Conservation (phyloP, 1,140 invertebrate species). For the Caerostris extrusa region DNA sequence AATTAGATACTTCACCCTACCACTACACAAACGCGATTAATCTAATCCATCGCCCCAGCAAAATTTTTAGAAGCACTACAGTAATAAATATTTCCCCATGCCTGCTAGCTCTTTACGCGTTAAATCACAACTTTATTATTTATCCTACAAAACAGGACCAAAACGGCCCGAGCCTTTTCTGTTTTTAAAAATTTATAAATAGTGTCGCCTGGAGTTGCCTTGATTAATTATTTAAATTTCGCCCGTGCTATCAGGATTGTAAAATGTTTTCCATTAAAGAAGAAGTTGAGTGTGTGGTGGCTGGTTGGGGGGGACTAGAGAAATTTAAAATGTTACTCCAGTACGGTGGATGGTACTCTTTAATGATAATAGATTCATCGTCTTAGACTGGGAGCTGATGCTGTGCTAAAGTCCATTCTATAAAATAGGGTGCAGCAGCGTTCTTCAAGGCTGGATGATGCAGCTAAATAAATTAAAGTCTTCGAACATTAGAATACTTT, state of each 20-base stretch:
- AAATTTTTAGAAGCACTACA: background rate
- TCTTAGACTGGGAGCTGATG: background rate
- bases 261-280: constrained; percentile 10
- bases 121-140: constrained; percentile 13
- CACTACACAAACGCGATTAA: background rate
- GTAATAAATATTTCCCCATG: constrained; percentile 9
- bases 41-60: background rate
- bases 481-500: too few species aligned
- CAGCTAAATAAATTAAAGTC: too few species aligned
- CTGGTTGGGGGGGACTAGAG: background rate
- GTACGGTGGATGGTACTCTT: background rate
- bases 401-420: background rate
- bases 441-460: background rate
- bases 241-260: background rate
- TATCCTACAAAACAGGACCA: background rate
- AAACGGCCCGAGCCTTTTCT: background rate
- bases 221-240: constrained; percentile 39
- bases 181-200: constrained; percentile 35
- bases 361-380: constrained; percentile 28
- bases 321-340: background rate
- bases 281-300: too few species aligned
- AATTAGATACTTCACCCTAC: background rate
- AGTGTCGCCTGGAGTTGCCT: background rate
- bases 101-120: background rate
- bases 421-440: background rate